A percentile compares a stretch with the other conserved stretches of the same genome.
Evolutionary conservation across 2,888 invertebrate species (phyloP).

Genomic region (Sarcophaga caerulescens): DNA sequence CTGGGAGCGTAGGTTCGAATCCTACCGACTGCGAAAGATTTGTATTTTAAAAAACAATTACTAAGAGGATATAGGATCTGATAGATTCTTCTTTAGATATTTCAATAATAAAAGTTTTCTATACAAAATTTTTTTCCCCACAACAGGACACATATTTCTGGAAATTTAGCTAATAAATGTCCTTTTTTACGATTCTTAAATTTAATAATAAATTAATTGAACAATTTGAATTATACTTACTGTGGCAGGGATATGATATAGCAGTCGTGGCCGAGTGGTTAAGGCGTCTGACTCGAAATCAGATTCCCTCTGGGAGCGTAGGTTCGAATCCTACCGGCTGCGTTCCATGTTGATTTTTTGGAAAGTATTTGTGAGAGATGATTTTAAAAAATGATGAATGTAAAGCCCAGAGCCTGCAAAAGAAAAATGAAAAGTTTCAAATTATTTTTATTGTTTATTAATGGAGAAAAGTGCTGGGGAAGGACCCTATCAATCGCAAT

Average conservation of each 20-base stretch:
- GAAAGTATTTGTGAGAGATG: too few relatives aligned
- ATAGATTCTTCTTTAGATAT: too few relatives aligned
- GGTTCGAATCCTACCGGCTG: constrained; percentile 93
- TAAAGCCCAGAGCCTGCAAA: too few relatives aligned
- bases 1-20: constrained; percentile 82
- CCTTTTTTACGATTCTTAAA: background rate
- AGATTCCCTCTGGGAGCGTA: constrained; percentile 92
- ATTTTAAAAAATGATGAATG: too few relatives aligned
- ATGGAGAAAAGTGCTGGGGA: too few relatives aligned
- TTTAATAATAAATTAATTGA: background rate
- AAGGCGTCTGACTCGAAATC: constrained; percentile 82
- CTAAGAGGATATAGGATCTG: too few relatives aligned
- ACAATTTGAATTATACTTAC: background rate
- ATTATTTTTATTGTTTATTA: too few relatives aligned
- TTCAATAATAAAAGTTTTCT: too few relatives aligned
- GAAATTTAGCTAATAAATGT: background rate
- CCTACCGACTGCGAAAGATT: constrained; percentile 78
- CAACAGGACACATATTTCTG: too few relatives aligned
- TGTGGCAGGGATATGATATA: background rate
- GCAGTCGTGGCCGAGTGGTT: constrained; percentile 82
- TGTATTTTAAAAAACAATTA: constrained; percentile 1
- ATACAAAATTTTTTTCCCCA: too few relatives aligned
- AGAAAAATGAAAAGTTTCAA: too few relatives aligned
- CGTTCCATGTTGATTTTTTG: constrained; percentile 76
- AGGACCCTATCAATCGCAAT: too few relatives aligned